Evolutionary conservation across 2,888 invertebrate genomes (phyloP), one percentile per base, ranked within the genome.

Genomic region (Chrysodeixis includens): DNA sequence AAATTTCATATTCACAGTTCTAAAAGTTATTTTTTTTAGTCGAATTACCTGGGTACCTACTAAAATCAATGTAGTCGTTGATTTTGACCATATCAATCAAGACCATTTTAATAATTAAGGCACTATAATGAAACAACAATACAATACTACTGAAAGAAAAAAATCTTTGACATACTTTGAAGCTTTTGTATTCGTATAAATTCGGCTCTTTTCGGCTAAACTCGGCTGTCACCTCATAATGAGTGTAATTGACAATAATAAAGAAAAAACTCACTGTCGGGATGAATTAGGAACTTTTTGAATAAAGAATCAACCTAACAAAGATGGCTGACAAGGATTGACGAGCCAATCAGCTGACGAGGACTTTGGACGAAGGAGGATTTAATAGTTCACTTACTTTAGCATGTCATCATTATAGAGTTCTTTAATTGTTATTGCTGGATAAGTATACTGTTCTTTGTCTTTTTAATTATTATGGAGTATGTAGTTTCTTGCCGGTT

Each of bases 181-280:
- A n/a, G n/a, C n/a, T n/a, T n/a, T n/a, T n/a, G n/a, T 26, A 6
- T 71, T 71, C 59, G 54, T 51, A 18, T 63, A 6, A 16, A 53
- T 26, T 71, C 63, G 56, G 52, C 18, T 53, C 7, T 2, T 1
- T 18, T 46, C 46, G 46, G 18, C 18, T 46, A 2, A 18, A 46
- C 18, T 46, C 46, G 46, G 44, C 1, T 44, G 6, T 44, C 16
- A 16, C 22, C 18, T 26, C 46, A 54, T 60, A 76, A 76, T 56
- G 72, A 72, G 59, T 16, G 20, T 76, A 71, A 71, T 72, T 76
- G 77, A 72, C 60, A 72, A 65, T 76, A 76, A 76, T 60, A 14
- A 71, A 44, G 56, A 35, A 52, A 35, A 52, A 61, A 55, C 54
- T 57, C 40, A 57, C 40, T n/a, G 40, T 44, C 57, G 44, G 32